A percentile compares a stretch with the other conserved stretches of the same genome.
phyloP scores from a whole-genome alignment of 2,797 vertebrate species.

The Myripristis jacobus region DNA sequence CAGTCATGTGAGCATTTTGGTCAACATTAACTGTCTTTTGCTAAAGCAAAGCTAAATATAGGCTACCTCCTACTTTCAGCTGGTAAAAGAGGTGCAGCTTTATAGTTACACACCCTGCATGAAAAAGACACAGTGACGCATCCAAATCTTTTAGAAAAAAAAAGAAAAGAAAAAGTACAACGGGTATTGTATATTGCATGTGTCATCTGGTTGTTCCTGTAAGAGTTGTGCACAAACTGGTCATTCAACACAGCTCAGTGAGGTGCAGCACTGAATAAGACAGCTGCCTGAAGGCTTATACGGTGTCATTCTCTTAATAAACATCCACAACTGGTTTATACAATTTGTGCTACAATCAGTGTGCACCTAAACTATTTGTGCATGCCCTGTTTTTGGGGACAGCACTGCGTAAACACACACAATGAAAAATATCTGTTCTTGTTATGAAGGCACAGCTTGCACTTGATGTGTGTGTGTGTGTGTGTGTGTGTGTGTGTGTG shows the following conservation, averaged over 20 bases:
- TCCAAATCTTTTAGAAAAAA: conserved; percentile 22
- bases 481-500: too few relatives aligned
- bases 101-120: background rate
- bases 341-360: conserved; percentile 4
- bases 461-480: conserved; percentile 30
- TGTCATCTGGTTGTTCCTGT: conserved; percentile 71
- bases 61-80: too few relatives aligned
- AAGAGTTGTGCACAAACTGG: conserved; percentile 66
- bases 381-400: conserved; percentile 14
- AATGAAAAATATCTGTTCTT: background rate
- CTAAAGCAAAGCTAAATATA: background rate
- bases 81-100: too few relatives aligned
- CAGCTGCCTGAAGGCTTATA: background rate
- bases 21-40: background rate
- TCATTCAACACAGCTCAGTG: conserved; percentile 66
- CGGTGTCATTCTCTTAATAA: conserved; percentile 21
- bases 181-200: conserved; percentile 27
- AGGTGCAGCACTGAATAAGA: conserved; percentile 22
- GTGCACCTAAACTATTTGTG: background rate
- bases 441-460: too few relatives aligned
- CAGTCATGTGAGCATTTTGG: background rate
- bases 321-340: conserved; percentile 7
- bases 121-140: conserved; percentile 17
- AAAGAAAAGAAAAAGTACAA: conserved; percentile 48
- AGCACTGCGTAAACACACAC: conserved; percentile 32